Conservation (phyloP, 2,888 invertebrate species). For the Leucozona laternaria region DNA sequence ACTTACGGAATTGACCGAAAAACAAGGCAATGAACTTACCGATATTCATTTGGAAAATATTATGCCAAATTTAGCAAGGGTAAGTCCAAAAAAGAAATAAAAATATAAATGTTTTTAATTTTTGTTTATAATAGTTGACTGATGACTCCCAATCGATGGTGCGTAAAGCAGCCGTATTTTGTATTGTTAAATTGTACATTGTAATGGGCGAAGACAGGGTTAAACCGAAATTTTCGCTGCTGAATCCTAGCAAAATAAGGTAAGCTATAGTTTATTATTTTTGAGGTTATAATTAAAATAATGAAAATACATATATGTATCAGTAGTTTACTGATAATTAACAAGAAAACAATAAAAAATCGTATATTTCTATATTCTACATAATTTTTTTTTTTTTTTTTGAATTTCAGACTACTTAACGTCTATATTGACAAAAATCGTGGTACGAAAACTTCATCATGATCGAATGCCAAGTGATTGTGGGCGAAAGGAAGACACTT, state of each 20-base stretch:
- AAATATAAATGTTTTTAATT: conserved; percentile 4
- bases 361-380: too few relatives aligned
- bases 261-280: conserved; percentile 43
- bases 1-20: conserved; percentile 92
- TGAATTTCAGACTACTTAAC: conserved; percentile 77
- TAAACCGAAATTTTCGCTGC: conserved; percentile 90
- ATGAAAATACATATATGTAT: too few relatives aligned
- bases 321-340: too few relatives aligned
- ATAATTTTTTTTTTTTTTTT: not conserved
- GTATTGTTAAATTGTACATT: conserved; percentile 97
- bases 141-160: conserved; percentile 96
- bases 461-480: conserved; percentile 79
- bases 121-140: conserved; percentile 88
- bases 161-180: conserved; percentile 98
- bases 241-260: conserved; percentile 94
- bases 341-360: too few relatives aligned
- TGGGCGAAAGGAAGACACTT: conserved; percentile 78
- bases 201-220: conserved; percentile 94
- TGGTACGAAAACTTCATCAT: conserved; percentile 77
- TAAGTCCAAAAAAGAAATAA: conserved; percentile 80
- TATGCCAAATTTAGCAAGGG: conserved; percentile 95
- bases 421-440: conserved; percentile 79
- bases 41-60: conserved; percentile 91
- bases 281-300: not conserved
- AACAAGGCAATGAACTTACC: conserved; percentile 88